Conservation (phyloP, 1,140 invertebrate genomes). For the Chrysomallon squamiferum region DNA sequence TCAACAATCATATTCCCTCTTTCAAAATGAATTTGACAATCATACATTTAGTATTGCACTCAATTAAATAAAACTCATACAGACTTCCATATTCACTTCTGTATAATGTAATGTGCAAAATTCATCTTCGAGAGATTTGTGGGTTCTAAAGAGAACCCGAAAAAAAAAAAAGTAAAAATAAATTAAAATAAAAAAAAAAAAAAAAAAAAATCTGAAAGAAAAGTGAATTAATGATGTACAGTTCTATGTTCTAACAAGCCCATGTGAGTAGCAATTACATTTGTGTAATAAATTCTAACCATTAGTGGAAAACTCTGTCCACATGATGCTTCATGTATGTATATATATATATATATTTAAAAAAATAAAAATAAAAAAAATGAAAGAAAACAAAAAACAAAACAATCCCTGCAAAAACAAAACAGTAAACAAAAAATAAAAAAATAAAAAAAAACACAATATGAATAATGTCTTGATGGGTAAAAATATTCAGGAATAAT, state of each 20-base stretch:
- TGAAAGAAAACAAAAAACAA: no score
- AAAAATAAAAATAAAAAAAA: no score
- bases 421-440: no score
- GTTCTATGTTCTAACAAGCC: conserved; percentile 11
- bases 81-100: background rate
- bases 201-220: conserved; percentile 13
- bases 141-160: conserved; percentile 40
- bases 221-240: conserved; percentile 8
- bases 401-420: no score
- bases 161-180: conserved; percentile 14
- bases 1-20: no score
- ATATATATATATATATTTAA: no score
- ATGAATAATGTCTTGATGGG: no score
- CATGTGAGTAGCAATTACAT: conserved; percentile 7
- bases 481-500: no score
- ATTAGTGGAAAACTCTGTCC: conserved; percentile 12
- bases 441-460: background rate
- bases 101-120: conserved; percentile 4
- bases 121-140: conserved; percentile 25
- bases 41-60: no score
- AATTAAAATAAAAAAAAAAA: conserved; percentile 1
- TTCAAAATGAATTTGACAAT: no score
- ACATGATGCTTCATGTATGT: conserved; percentile 1
- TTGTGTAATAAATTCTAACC: conserved; percentile 14
- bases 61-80: no score